A percentile compares a stretch with the other conserved stretches of the same genome.
Evolutionary conservation across 1,140 invertebrate genomes (phyloP).

Genomic region (Alviniconcha marisindica): DNA sequence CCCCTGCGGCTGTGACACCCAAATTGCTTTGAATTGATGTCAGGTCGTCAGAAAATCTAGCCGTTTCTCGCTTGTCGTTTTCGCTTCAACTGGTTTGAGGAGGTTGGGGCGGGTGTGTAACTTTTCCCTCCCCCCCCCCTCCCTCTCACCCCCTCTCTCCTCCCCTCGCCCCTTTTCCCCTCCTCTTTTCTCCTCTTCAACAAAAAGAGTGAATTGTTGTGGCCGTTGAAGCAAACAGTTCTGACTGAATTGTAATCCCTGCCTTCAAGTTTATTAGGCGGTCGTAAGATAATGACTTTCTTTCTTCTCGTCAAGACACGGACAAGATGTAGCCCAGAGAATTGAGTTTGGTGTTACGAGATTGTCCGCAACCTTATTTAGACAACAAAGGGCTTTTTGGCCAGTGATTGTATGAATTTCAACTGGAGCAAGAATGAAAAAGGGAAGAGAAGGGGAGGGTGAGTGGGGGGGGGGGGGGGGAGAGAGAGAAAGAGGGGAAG

Average conservation of each 20-base stretch:
- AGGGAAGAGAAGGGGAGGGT: neutral
- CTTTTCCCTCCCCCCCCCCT: neutral
- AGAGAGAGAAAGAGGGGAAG: neutral
- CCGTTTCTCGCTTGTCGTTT: neutral
- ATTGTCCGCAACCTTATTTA: too few relatives aligned
- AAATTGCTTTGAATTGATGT: constrained; percentile 38
- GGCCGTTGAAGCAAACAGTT: neutral
- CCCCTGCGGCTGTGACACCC: constrained; percentile 25
- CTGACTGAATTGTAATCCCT: neutral
- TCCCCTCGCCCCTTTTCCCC: neutral
- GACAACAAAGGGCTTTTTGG: too few relatives aligned
- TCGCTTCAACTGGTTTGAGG: neutral
- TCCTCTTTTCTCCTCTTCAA: too few relatives aligned
- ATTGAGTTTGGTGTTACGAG: too few relatives aligned
- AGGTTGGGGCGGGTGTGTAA: neutral
- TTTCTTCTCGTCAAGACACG: neutral
- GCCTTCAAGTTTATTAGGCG: neutral
- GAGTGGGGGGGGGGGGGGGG: neutral
- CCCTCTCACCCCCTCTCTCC: neutral
- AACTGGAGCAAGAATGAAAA: too few relatives aligned
- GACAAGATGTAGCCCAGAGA: too few relatives aligned
- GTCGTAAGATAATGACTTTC: neutral
- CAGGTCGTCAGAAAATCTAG: constrained; percentile 16
- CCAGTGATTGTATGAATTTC: too few relatives aligned
- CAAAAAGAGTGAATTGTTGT: neutral